These are phyloP conservation scores for Tenthredo scrophulariae DNA, from an alignment of 2,888 invertebrate genomes.

Conservation along the genomic window DNA sequence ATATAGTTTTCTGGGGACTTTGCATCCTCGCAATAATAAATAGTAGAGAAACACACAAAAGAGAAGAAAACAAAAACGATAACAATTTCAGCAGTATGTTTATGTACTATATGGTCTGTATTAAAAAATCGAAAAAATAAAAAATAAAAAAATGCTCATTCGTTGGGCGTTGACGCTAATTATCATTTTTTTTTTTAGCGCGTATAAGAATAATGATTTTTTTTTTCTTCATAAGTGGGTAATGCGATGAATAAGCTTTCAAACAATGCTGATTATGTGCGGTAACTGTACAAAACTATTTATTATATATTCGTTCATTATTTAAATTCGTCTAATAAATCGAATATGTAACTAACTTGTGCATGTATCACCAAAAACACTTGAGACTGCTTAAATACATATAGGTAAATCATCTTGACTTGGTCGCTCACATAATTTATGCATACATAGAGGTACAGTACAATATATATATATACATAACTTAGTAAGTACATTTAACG, in stretches of 20 bases:
- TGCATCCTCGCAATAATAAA: not conserved
- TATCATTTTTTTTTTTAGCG: not conserved
- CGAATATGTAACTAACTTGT: conserved; percentile 15
- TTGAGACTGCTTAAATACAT: conserved; percentile 33
- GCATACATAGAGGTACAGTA: not conserved
- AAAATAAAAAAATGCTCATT: not conserved
- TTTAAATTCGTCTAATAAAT: conserved; percentile 26
- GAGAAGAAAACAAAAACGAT: not conserved
- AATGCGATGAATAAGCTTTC: not conserved
- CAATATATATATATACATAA: not conserved
- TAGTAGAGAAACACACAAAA: not conserved
- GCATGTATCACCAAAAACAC: conserved; percentile 31
- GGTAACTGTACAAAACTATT: conserved; percentile 37
- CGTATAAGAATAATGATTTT: not conserved
- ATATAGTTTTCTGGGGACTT: not conserved
- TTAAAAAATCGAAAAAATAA: not conserved
- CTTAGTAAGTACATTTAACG: conserved; percentile 19
- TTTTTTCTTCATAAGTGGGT: not conserved
- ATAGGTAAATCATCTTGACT: conserved; percentile 36
- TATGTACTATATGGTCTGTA: not conserved
- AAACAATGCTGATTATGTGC: conserved; percentile 5
- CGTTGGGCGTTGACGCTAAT: not conserved
- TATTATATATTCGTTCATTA: not conserved
- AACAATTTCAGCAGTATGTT: not conserved
- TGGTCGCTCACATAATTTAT: conserved; percentile 34